Base-by-base conservation (phyloP, 2,888 invertebrate species). In the Dimorphilus gyrociliatus region DNA sequence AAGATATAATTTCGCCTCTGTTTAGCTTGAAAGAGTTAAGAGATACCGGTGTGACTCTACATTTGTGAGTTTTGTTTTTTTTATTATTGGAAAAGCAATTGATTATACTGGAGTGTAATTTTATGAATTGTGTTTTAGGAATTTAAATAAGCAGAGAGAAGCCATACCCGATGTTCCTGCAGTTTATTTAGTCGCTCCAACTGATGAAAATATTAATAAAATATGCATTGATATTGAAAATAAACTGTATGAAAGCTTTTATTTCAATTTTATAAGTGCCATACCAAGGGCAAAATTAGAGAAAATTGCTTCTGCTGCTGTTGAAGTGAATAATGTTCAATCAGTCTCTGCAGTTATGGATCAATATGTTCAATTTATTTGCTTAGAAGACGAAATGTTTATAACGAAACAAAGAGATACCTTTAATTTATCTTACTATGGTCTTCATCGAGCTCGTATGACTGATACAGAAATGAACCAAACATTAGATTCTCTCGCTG, bases 291-390 rank as follows among this genome's bases (percentile, higher is more conserved):
- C 82, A 50, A 81, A 81, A 61, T 71, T 99, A 38, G 97, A 99
- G 67, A 86, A 90, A 58, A 67, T 99, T 31, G 97, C 97, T 2
- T 74, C 81, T 1, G 78, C 86, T 2, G 84, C 92, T 1, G 72
- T 97, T 26, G 79, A 84, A 48, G 76, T 84, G 0, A 82, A 82
- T 49, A 78, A 81, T 44, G 82, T 85, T n/a, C 73, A 80, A 24
- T 80, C 78, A 55, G 81, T 94, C 36, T 81, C 85, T 41, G 90
- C 90, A 67, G 80, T 75, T 53, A 27, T 33, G 29, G 97, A 99
- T 63, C 97, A 99, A 64, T 97, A 94, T 69, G 71, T 94, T 32
- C 94, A 94, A 66, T 99, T 97, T 52, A 90, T 99, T 47, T 81
- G 85, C 27, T 67, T 99, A 41, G 97, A 99, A 68, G 90, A 97